These are phyloP conservation scores for Liasis olivaceus DNA, from an alignment of 2,797 vertebrate species.

Conservation along the genomic window DNA sequence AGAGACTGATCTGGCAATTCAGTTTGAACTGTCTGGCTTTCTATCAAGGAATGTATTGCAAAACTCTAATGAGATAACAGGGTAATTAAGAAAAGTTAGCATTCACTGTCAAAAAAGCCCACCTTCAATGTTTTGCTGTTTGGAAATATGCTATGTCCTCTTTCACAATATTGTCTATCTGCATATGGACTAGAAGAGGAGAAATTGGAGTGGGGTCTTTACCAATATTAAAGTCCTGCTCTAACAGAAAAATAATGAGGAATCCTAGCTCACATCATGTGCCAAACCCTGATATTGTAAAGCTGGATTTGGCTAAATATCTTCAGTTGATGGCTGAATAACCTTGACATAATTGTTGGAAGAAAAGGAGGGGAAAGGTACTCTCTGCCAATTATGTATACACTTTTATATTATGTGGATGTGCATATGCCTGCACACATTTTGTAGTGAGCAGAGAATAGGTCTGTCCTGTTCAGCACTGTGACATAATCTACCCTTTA, in stretches of 20 bases:
- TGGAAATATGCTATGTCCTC: not conserved
- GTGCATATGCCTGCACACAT: not conserved
- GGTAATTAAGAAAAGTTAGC: too few relatives aligned
- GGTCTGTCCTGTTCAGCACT: too few relatives aligned
- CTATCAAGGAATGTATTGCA: too few relatives aligned
- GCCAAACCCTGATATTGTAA: not conserved
- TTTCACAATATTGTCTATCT: not conserved
- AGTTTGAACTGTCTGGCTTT: too few relatives aligned
- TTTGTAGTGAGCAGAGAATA: too few relatives aligned
- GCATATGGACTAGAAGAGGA: not conserved
- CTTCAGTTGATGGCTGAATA: not conserved
- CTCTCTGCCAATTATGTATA: not conserved
- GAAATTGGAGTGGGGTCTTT: not conserved
- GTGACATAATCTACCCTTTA: not conserved
- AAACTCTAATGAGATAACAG: too few relatives aligned
- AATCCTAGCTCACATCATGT: not conserved
- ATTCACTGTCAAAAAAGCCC: too few relatives aligned
- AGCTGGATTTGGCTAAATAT: not conserved
- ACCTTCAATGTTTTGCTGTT: not conserved
- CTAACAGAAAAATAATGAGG: not conserved
- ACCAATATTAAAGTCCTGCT: not conserved
- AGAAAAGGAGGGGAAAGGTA: not conserved
- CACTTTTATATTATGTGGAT: not conserved
- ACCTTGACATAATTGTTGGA: not conserved
- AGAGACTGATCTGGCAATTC: too few relatives aligned